Conservation (phyloP, 92 coral and sea anemone genomes). For the Micromussa lordhowensis region DNA sequence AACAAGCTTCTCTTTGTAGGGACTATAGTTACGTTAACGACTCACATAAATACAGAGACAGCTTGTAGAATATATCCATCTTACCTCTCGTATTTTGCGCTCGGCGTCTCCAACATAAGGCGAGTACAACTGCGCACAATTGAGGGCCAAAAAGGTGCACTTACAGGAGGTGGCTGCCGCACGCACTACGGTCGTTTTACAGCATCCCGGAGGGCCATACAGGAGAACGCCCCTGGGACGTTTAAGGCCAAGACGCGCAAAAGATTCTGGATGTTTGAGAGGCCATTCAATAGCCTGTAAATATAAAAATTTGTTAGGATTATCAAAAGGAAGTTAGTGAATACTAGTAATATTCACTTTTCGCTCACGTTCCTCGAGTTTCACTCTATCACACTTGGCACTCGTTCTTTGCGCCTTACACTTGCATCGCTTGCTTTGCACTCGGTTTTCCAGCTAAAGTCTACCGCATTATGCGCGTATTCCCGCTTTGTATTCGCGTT, state of each 20-base stretch:
- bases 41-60: neutral
- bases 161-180: constrained; percentile 92
- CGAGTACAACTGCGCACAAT: constrained; percentile 96
- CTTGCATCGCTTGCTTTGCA: neutral
- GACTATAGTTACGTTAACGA: neutral
- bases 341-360: neutral
- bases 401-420: neutral
- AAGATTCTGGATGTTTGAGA: constrained; percentile 86
- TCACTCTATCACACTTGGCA: neutral
- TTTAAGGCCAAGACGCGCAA: constrained; percentile 85
- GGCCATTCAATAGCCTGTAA: constrained; percentile 98
- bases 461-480: neutral
- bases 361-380: neutral
- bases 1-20: neutral
- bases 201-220: constrained; percentile 99
- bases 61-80: neutral
- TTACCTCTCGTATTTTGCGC: constrained; percentile 85
- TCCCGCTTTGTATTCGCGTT: neutral
- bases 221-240: constrained; percentile 93
- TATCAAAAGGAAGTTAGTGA: neutral
- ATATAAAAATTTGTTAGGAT: neutral
- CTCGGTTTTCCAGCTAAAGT: neutral
- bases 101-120: constrained; percentile 99
- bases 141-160: constrained; percentile 94
- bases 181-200: constrained; percentile 92